phyloP scores from a whole-genome alignment of 2,797 vertebrate genomes.

The Catamblyrhynchus diadema region DNA sequence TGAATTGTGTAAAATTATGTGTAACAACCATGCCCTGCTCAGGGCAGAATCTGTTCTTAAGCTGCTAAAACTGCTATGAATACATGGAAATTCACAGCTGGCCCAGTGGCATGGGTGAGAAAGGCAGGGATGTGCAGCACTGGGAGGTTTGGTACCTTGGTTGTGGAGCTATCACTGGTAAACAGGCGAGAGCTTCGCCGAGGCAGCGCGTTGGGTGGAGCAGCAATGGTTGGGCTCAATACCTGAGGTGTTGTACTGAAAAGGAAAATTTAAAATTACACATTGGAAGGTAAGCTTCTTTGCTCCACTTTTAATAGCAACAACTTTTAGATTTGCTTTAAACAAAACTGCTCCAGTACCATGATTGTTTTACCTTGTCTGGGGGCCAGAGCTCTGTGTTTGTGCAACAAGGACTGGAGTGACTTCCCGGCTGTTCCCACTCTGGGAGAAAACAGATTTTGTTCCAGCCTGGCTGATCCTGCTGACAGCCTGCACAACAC shows the following conservation, averaged over 20 bases:
- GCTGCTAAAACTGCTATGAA: background rate
- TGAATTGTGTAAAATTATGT: accelerated
- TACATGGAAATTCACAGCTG: accelerated
- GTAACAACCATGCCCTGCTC: background rate
- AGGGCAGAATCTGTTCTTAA: background rate
- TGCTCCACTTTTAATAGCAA: background rate
- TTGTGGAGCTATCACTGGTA: slow-evolving; percentile 95
- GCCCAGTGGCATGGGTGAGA: accelerated
- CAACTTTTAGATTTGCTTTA: background rate
- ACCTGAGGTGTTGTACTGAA: slow-evolving; percentile 94
- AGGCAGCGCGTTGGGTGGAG: slow-evolving; percentile 94
- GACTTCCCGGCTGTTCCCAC: slow-evolving; percentile 94
- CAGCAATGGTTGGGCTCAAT: slow-evolving; percentile 95
- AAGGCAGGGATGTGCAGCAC: accelerated
- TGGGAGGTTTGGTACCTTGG: slow-evolving; percentile 83
- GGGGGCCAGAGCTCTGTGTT: slow-evolving; percentile 88
- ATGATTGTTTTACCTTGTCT: slow-evolving; percentile 81
- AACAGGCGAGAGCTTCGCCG: slow-evolving; percentile 95
- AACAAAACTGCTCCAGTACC: background rate
- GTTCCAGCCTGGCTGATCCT: slow-evolving; percentile 92
- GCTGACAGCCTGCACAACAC: slow-evolving; percentile 84
- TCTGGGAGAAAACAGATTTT: slow-evolving; percentile 96
- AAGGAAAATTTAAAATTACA: background rate
- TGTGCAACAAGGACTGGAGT: slow-evolving; percentile 93
- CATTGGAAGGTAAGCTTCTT: background rate